Base-by-base conservation (phyloP, 2,797 vertebrate species). In the Rousettus madagascariensis region DNA sequence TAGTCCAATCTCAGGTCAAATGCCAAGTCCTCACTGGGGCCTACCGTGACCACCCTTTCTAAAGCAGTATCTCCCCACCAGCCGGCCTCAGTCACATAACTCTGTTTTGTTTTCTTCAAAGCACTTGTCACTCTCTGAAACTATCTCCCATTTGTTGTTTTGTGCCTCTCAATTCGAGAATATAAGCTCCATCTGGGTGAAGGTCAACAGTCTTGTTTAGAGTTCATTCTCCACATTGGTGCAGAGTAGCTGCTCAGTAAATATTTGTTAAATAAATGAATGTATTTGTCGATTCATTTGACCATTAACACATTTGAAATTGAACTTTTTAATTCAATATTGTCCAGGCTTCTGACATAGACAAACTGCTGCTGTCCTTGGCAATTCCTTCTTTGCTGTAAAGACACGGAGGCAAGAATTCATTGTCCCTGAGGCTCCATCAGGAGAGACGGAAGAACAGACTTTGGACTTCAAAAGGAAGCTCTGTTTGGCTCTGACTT, bases 381-480 rank as follows among this genome's bases (percentile, higher is more conserved):
- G n/a, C 57, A 74, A 24, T n/a, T 36, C 17, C 22, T 94, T 66
- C 86, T 88, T 36, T 19, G 26, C 78, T 43, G 11, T 3, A 0
- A 5, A 71, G 69, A 91, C 89, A 55, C 30, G 66, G 51, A 94
- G 17, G 49, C 66, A 83, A 79, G 28, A 49, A 91, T 95, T 93
- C 68, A 13, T 69, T 89, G 86, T 78, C 74, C 46, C 91, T 5
- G 15, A 72, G 77, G 85, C 74, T n/a, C 43, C 65, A 8, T 51
- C 66, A 30, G 59, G n/a, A 93, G 33, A 95, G 90, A 20, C 22
- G n/a, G 72, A 78, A 79, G 51, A 53, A 74, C 28, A 77, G 65
- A 84, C 55, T 46, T 5, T 75, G 63, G 49, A 91, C 91, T 96
- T 96, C 74, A 95, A 75, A 75, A 96, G 82, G 57, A 84, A 92